Base-by-base conservation (phyloP, 1,140 invertebrate species). In the Camponotus pennsylvanicus region DNA sequence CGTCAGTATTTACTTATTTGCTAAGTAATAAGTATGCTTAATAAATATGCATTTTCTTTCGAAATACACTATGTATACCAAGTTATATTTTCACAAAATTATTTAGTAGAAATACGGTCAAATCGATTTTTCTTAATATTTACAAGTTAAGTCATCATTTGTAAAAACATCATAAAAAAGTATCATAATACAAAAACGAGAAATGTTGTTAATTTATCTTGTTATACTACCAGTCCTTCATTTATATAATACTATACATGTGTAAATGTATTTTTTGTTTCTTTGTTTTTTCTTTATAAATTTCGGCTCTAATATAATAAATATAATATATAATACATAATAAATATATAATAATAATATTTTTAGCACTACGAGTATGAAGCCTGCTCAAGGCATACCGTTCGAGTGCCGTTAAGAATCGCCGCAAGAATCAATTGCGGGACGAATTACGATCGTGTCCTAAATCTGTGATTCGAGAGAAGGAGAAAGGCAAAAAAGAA, bases 321-420 rank as follows among this genome's bases (percentile, higher is more conserved):
- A 45, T 45, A 1, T 57, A 79, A 75, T 27, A 75, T 27, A 27
- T 27, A 27, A 27, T 27, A 3, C 9, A 9, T 1, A 0, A 45
- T 45, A 45, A 45, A 45, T 45, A 1, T 57, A 79, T 1, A n/a
- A 2, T 11, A 37, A 4, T 75, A 40, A 40, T 40, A 6, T 4
- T 40, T 40, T 78, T 40, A 86, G 84, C n/a, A 11, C 15, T 11
- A 85, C 13, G 73, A 88, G 21, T 55, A 92, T 92, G 92, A 89
- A 91, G 88, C 91, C 89, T 88, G 85, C 80, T 61, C 86, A 88
- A 89, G 64, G 88, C 32, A 66, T 86, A 42, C 77, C 73, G 8
- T 86, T 88, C 55, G 85, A 88, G 55, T 88, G 69, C 34, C 88
- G 86, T 71, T 90, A 89, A 85, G 63, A 61, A 80, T 82, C 52